Percentiles rank a stretch among this genome's conserved stretches.
These are phyloP conservation scores for Chrysina gloriosa DNA, from an alignment of 2,888 invertebrate species.

Conservation along the genomic window DNA sequence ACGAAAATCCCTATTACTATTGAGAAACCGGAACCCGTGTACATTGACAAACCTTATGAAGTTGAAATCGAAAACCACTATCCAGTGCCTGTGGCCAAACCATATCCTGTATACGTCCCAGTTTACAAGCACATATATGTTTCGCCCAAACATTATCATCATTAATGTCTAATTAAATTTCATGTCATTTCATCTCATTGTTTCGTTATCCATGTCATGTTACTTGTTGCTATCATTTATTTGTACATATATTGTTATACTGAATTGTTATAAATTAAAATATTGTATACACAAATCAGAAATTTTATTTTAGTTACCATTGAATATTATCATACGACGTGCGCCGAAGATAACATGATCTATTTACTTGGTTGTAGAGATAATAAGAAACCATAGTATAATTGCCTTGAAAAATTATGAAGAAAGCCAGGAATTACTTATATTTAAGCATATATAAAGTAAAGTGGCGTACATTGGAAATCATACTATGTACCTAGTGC, in stretches of 20 bases:
- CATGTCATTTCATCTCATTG: constrained; percentile 23
- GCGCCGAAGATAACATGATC: too few relatives aligned
- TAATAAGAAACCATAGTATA: too few relatives aligned
- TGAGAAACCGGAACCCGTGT: constrained; percentile 77
- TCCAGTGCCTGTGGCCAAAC: constrained; percentile 73
- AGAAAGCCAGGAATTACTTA: too few relatives aligned
- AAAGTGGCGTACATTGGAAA: too few relatives aligned
- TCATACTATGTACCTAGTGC: too few relatives aligned
- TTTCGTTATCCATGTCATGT: constrained; percentile 19
- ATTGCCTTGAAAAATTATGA: too few relatives aligned
- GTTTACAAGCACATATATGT: constrained; percentile 78
- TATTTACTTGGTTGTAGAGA: too few relatives aligned
- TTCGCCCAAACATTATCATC: constrained; percentile 29
- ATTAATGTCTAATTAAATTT: neutral
- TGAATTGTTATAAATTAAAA: constrained; percentile 14
- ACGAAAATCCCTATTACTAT: constrained; percentile 80
- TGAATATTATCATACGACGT: too few relatives aligned
- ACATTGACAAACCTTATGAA: constrained; percentile 80
- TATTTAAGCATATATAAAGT: too few relatives aligned
- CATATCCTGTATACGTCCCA: constrained; percentile 79
- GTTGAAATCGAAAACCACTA: constrained; percentile 81
- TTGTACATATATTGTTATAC: constrained; percentile 21
- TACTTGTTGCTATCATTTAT: constrained; percentile 32
- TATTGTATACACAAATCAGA: too few relatives aligned
- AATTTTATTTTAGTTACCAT: neutral